Evolutionary conservation across 2,797 vertebrate species (phyloP), one percentile per base, ranked within the genome.

Genomic region (Pangasius krempfi): DNA sequence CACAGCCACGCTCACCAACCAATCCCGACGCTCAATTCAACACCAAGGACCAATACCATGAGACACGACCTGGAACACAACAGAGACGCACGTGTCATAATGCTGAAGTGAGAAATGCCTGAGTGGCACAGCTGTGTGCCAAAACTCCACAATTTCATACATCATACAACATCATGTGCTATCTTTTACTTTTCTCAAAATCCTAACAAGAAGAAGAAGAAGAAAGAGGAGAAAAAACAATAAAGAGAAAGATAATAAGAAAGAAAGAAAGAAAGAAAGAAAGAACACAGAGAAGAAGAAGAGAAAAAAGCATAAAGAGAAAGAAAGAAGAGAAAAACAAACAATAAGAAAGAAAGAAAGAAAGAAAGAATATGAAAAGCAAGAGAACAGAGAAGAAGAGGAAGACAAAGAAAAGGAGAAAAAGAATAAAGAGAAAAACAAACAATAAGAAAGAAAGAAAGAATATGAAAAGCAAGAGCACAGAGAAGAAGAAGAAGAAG

Each of bases 1-100:
- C 94, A 93, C 88, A 85, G 87, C 85, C 79, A 89, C 68, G 88
- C 89, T 89, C 90, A 76, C 84, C 79, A 81, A 86, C 87, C 89
- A 92, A 91, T 90, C 88, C 85, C 89, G 13, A 50, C 54, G 68
- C 88, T 79, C 87, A 22, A 58, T 80, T 82, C 84, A 6, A 47
- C 47, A 30, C 84, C 80, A 86, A 84, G 52, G 80, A 64, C 22
- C 44, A 16, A 60, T 54, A 47, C 83, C 25, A 58, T n/a, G 30
- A 30, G 82, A 79, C 37, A 54, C 81, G 84, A 66, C 89, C 92
- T 91, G 80, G 16, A 73, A n/a, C 85, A 12, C 50, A 84, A 58
- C 50, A 58, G 16, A 40, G 44, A 58, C 14, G 50, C 8, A 9
- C n/a, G 22, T 25, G 20, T 68, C 12, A 83, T 0, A 4, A 64